Evolutionary conservation across 2,113 vertebrate genomes (phyloP), one percentile per base, ranked within the genome.

Genomic region (Prochilodus magdalenae): DNA sequence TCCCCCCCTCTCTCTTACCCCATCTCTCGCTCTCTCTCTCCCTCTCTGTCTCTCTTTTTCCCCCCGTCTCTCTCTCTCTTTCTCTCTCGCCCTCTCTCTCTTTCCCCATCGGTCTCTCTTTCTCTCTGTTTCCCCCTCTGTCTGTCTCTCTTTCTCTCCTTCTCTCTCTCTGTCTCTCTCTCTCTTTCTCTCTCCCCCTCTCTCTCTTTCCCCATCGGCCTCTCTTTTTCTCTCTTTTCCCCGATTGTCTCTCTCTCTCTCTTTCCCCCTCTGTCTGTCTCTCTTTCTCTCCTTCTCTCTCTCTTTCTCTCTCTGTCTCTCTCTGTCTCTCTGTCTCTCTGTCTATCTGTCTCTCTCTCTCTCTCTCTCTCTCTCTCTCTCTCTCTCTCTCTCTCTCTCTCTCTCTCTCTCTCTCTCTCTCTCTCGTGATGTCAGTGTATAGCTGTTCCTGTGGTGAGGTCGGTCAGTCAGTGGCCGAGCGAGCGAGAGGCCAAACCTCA

Each of bases 391-490:
- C 36, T 7, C 36, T 36, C 36, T 36, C 7, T 36, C 36, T 36
- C 36, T 36, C 7, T 36, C 36, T 36, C 30, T 67, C 12, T 70
- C 67, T 24, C 16, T 13, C 36, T 40, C 65, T 26, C 20, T 36
- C 40, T 8, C 18, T 36, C 20, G 75, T 85, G 84, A 82, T 70
- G 75, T 82, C 80, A 85, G 78, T 55, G 18, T 30, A 40, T 63
- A 53, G n/a, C 30, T 69, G 73, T 74, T 67, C 26, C 29, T 60
- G 51, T 78, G 10, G 40, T 73, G 79, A 20, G 49, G 71, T 81
- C 65, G 30, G 11, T 14, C 8, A 15, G 49, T 14, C 8, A 15
- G 49, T 51, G 49, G 3, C n/a, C 26, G 24, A 55, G 73, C 18
- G 24, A 12, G 7, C 20, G 27, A 24, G 62, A 62, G 29, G 8